These are phyloP conservation scores for Otolemur crassicaudatus DNA, from an alignment of 2,797 vertebrate species.

Conservation along the genomic window DNA sequence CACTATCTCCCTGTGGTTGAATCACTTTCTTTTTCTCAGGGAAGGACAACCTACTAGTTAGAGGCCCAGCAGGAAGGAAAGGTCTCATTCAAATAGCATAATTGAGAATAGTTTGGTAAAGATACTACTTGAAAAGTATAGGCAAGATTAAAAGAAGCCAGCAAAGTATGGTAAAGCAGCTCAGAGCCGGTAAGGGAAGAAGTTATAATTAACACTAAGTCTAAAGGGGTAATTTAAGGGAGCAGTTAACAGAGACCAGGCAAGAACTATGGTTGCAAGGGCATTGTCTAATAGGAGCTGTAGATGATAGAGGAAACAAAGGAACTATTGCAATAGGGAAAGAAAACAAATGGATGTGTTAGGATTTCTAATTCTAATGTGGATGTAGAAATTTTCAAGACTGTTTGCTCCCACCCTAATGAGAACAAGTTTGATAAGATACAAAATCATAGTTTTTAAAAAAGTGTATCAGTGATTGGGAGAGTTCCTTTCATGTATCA, in stretches of 20 bases:
- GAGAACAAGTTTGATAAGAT: not conserved
- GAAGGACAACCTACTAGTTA: not conserved
- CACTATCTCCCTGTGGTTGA: not conserved
- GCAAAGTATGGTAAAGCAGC: not conserved
- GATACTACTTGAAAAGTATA: not conserved
- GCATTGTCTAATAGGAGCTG: not conserved
- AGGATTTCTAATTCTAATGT: not conserved
- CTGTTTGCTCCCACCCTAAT: not conserved
- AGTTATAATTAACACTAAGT: not conserved
- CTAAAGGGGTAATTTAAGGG: not conserved
- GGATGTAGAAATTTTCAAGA: not conserved
- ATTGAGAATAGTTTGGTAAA: conserved; percentile 23
- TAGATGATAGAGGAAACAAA: not conserved
- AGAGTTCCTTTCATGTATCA: too few species aligned
- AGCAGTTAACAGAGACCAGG: not conserved
- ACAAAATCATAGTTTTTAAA: not conserved
- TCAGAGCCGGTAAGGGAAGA: not conserved
- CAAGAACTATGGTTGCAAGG: not conserved
- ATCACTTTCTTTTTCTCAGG: not conserved
- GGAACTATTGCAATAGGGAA: not conserved
- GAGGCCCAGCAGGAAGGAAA: not conserved
- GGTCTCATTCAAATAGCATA: not conserved
- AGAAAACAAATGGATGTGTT: not conserved
- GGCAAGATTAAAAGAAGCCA: not conserved
- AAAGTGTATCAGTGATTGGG: too few species aligned